Evolutionary conservation across 2,113 vertebrate genomes (phyloP).

Genomic region (Cheirogaleus medius): DNA sequence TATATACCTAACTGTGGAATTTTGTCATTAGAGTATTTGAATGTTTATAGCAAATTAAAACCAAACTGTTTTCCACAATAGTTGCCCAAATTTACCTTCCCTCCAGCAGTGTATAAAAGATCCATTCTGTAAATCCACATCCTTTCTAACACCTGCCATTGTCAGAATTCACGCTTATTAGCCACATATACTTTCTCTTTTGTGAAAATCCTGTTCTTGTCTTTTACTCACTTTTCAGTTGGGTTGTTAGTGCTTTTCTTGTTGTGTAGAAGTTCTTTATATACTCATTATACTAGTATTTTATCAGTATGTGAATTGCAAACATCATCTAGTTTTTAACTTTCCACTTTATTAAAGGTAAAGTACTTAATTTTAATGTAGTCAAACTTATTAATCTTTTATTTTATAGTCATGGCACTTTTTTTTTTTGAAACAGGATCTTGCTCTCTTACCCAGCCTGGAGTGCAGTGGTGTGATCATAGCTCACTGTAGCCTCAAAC

Average conservation of each 20-base stretch:
- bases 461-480: too few species aligned
- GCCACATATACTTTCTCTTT: neutral
- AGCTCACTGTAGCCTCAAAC: too few species aligned
- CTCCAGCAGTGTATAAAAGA: neutral
- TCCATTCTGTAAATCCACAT: neutral
- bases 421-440: too few species aligned
- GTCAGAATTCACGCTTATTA: neutral
- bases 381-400: neutral
- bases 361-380: neutral
- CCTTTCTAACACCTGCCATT: slow-evolving; percentile 1
- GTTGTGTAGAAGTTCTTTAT: neutral
- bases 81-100: neutral
- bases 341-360: neutral
- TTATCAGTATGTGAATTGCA: neutral
- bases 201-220: neutral
- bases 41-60: neutral
- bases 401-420: neutral
- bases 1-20: neutral
- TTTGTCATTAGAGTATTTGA: neutral
- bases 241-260: neutral
- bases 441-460: too few species aligned
- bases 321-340: neutral
- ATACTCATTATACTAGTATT: neutral
- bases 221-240: neutral
- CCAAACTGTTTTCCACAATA: neutral